Percentiles rank a stretch among this genome's conserved stretches.
These are phyloP conservation scores for Phoenoteleia sp. DNA, from an alignment of 2,888 invertebrate genomes.

Conservation along the genomic window DNA sequence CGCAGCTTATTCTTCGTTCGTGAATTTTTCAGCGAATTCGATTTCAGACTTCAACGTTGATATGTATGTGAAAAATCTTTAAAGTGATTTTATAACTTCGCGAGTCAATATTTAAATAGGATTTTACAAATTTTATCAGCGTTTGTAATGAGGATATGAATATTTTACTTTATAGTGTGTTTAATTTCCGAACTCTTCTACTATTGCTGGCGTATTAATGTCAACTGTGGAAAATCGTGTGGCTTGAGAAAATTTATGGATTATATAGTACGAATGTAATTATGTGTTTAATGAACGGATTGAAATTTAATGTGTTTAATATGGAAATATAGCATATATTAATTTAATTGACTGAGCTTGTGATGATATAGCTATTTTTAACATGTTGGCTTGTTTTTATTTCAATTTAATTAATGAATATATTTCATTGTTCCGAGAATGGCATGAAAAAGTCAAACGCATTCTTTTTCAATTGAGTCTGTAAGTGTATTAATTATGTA, in stretches of 20 bases:
- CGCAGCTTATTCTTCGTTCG: neutral
- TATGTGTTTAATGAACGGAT: constrained; percentile 52
- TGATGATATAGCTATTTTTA: constrained; percentile 35
- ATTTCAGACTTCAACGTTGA: neutral
- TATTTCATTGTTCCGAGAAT: constrained; percentile 55
- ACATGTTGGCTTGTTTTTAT: neutral
- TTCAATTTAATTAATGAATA: constrained; percentile 53
- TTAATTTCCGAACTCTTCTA: constrained; percentile 25
- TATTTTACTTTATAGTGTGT: constrained; percentile 25
- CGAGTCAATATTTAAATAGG: constrained; percentile 5
- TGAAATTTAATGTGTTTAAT: constrained; percentile 51
- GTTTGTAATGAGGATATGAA: constrained; percentile 18
- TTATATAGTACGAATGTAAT: constrained; percentile 39
- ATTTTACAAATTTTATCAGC: constrained; percentile 20
- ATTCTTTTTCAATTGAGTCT: neutral
- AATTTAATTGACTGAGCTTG: constrained; percentile 42
- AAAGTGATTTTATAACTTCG: neutral
- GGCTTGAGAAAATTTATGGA: constrained; percentile 28
- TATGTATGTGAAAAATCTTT: neutral
- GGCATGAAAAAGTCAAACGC: constrained; percentile 28
- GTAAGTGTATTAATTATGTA: constrained; percentile 52
- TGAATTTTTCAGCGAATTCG: constrained; percentile 6
- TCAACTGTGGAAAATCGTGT: constrained; percentile 25
- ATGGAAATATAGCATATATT: constrained; percentile 38
- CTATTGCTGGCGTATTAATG: constrained; percentile 19